A percentile compares a stretch with the other conserved stretches of the same genome.
Evolutionary conservation across 2,113 vertebrate genomes (phyloP).

Genomic region (Sceloporus tristichus): DNA sequence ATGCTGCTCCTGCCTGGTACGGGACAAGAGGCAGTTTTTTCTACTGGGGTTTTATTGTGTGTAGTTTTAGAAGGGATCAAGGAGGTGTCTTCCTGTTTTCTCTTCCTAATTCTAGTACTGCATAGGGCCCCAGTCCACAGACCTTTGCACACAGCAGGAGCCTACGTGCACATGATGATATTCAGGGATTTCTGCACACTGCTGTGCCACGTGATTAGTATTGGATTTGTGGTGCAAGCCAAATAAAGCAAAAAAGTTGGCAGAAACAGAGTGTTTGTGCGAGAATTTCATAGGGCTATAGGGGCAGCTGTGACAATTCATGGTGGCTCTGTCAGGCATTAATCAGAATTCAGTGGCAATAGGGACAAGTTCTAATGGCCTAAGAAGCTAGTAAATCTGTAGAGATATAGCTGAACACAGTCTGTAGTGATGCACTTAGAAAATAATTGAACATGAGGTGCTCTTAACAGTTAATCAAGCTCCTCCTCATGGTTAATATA

Average conservation of each 20-base stretch:
- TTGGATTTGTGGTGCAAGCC: no score
- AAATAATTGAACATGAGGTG: not conserved
- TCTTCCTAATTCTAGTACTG: not conserved
- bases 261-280: not conserved
- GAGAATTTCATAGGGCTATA: not conserved
- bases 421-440: not conserved
- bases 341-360: not conserved
- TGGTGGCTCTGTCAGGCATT: not conserved
- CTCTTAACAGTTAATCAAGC: slow-evolving; percentile 9
- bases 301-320: not conserved
- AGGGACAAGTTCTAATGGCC: not conserved
- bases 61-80: not conserved
- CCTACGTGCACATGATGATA: not conserved
- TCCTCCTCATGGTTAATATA: not conserved
- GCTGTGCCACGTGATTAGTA: no score
- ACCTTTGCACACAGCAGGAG: no score
- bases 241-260: no score
- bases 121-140: not conserved
- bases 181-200: no score
- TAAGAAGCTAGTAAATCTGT: not conserved
- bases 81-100: not conserved
- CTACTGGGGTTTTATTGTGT: not conserved
- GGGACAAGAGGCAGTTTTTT: not conserved
- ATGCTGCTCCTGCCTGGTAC: no score
- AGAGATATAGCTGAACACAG: not conserved